Base-by-base conservation (phyloP, 1,140 invertebrate species). In the Lepeophtheirus salmonis region DNA sequence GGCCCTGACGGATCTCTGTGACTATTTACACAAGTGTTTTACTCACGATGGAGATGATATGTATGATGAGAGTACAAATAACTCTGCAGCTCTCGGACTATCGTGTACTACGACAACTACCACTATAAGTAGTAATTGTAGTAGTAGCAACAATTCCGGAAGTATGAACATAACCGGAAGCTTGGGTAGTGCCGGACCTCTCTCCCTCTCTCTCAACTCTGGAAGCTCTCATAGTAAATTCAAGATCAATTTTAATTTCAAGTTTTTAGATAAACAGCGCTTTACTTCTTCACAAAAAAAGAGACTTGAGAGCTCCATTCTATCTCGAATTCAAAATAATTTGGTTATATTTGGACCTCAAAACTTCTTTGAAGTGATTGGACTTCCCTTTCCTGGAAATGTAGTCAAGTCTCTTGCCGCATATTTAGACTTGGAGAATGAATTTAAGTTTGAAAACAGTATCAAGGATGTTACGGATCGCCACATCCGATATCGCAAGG, bases 351-450 rank as follows among this genome's bases (percentile, higher is more conserved):
- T 57, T 2, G 55, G 20, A 17, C 10, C 55, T n/a, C 14, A 12
- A 14, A 30, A 17, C 25, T 30, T 57, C n/a, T 21, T 57, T 21
- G 23, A 57, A 41, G 55, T 57, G 23, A 3, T 57, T 13, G 26
- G 16, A 13, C 26, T 57, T 14, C 55, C 55, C n/a, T 57, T 57
- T 16, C 55, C 22, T 2, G 26, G 26, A 4, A 17, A 17, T 12
- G 55, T 57, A n/a, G 20, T 57, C 26, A 57, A 41, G 26, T 57
- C 55, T 2, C 17, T 57, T 17, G 2, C 26, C 2, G 55, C 55
- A 14, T 30, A 26, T 2, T 12, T 57, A 23, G 55, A 57, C 25
- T 41, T 57, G 3, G 55, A 57, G n/a, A 25, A 57, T 12, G 55
- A 57, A 16, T 16, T 17, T 3, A 30, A 24, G 26, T 57, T 57